Evolutionary conservation across 1,140 invertebrate species (phyloP).

Genomic region (Zophobas morio): DNA sequence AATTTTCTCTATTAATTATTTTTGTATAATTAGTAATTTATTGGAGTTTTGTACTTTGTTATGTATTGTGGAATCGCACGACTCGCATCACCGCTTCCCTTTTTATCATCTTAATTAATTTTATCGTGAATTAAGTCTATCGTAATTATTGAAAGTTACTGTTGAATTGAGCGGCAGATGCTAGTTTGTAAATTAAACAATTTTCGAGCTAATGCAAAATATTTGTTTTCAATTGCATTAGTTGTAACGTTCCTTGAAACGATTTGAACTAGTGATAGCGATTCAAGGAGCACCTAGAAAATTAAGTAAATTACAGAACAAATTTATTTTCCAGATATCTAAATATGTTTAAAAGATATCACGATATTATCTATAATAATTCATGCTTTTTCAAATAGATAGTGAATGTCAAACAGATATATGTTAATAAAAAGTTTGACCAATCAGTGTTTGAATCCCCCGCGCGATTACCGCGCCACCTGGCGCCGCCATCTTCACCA

Average conservation of each 20-base stretch:
- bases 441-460: not conserved
- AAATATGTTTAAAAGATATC: conserved; percentile 56
- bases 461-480: not conserved
- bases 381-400: conserved; percentile 52
- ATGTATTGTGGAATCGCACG: conserved; percentile 37
- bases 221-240: conserved; percentile 56
- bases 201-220: conserved; percentile 52
- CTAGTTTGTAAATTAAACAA: conserved; percentile 28
- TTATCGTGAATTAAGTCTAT: conserved; percentile 24
- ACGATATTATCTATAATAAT: conserved; percentile 33
- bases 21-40: conserved; percentile 45
- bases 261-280: conserved; percentile 7
- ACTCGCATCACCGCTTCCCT: conserved; percentile 34
- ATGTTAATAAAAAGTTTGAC: conserved; percentile 55
- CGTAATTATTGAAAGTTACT: not conserved
- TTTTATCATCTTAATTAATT: not conserved
- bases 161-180: conserved; percentile 13
- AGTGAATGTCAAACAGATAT: conserved; percentile 53
- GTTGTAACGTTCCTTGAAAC: conserved; percentile 29
- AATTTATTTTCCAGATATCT: conserved; percentile 54
- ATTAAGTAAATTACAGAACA: conserved; percentile 39
- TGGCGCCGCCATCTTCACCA: conserved; percentile 6
- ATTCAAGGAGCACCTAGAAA: conserved; percentile 9
- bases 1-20: conserved; percentile 24
- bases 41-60: conserved; percentile 45